Evolutionary conservation across 2,888 invertebrate species (phyloP), one percentile per base, ranked within the genome.

Genomic region (Cerceris rybyensis): DNA sequence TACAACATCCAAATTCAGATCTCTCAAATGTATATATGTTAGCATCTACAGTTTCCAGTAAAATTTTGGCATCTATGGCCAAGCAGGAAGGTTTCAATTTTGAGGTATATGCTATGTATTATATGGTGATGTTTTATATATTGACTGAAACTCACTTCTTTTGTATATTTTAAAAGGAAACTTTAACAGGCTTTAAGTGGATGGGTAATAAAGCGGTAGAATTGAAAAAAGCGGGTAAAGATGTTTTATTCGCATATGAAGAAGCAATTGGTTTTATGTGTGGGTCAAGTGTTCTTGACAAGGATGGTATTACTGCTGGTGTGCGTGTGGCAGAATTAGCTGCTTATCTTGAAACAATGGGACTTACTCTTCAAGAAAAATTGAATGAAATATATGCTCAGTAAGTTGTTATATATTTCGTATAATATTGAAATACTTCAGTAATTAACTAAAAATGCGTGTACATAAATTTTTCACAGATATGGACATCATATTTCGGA

Each of bases 241-340:
- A 93, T 9, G 97, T 98, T 0, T 92, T 99, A 67, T 98, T 99
- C 93, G 98, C 98, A 0, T 99, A 97, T 93, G 99, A 99, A 91
- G 99, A 99, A 93, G 99, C 99, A 0, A 99, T 99, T 90, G 99
- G 99, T 0, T 99, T 97, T 91, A 99, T 99, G 99, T 97, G 97
- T 90, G 96, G 96, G n/a, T 94, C 95, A 4, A 93, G 93, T 6
- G 98, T 99, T 6, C 93, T 98, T 5, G 99, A 99, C 91, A 99
- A 99, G 91, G 99, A 99, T 93, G 99, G 99, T 0, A 95, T 99
- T 0, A 96, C 96, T 49, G 98, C 99, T 0, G 98, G 97, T 0
- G 96, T 96, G 14, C 95, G 96, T 66, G 93, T 96, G 69, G 96
- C 96, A 7, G 96, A 98, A 88, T 93, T 98, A 93, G 94, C 95